Evolutionary conservation across 2,888 invertebrate genomes (phyloP).

Genomic region (Conus canariensis): DNA sequence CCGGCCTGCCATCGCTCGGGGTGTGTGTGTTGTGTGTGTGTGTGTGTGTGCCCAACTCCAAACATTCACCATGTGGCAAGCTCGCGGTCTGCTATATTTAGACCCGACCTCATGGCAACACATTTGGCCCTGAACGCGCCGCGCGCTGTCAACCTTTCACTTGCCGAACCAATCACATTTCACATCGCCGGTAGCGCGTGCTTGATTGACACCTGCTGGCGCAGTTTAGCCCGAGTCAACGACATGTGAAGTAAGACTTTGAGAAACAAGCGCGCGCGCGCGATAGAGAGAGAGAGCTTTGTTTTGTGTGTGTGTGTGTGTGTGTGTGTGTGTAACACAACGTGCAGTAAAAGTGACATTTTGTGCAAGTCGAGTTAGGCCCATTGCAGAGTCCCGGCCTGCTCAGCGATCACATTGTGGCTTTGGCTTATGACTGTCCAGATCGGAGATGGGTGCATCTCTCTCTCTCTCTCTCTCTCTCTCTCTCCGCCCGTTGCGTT

Average conservation of each 20-base stretch:
- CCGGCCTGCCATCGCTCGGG: slow-evolving; percentile 27
- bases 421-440: not conserved
- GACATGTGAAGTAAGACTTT: not conserved
- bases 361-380: no score
- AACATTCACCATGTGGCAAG: slow-evolving; percentile 37
- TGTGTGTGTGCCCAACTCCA: not conserved
- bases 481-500: no score
- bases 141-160: slow-evolving; percentile 38
- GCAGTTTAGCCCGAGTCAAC: not conserved
- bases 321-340: not conserved
- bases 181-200: slow-evolving; percentile 11
- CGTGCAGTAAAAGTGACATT: no score
- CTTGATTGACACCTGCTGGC: slow-evolving; percentile 31
- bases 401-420: no score
- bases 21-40: not conserved
- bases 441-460: not conserved
- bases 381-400: no score
- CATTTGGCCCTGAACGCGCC: slow-evolving; percentile 33
- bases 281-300: no score
- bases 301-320: not conserved
- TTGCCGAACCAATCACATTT: slow-evolving; percentile 15
- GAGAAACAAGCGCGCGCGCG: not conserved
- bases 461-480: no score
- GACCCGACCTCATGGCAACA: slow-evolving; percentile 42
- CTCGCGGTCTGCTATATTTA: slow-evolving; percentile 38